Base-by-base conservation (phyloP, 2,113 vertebrate genomes). In the Misgurnus mizolepis region DNA sequence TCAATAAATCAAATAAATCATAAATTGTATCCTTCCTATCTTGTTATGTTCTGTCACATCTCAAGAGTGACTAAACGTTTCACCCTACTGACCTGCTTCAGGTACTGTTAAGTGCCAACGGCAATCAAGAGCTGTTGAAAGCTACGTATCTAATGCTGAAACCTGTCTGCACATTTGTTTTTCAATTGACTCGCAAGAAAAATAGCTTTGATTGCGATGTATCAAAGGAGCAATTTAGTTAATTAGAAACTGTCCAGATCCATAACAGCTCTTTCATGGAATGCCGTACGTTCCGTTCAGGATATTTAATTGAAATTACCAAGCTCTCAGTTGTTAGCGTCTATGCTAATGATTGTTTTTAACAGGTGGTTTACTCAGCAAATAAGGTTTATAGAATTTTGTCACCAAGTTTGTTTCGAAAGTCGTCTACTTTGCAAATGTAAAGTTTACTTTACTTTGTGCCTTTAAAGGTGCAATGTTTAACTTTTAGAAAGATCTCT, bases 221-320 rank as follows among this genome's bases (percentile, higher is more conserved):
- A 40, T 41, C 43, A 49, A 68, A 75, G 27, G 55, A 53, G 64
- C 79, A 81, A 60, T 81, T 81, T 39, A 40, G 71, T 61, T 74
- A 56, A 75, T 73, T 22, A 41, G 47, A 41, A 76, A 39, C 27
- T 66, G 61, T 66, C 27, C 43, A 55, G 49, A 55, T 66, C 40
- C 47, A 22, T 41, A 62, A 22, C 10, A 4, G 40, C 47, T 64
- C 18, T 49, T 27, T 7, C 43, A n/a, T 1, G 0, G 22, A 61
- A 64, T 49, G 72, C n/a, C 5, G 34, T 40, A n/a, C 22, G 40
- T 66, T 40, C 9, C 22, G 39, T 17, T 17, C 60, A 39, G 73
- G 14, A 39, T 34, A 39, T 62, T 76, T 76, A n/a, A 40, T 34
- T 18, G 22, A 64, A 64, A 34, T 49, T 62, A 50, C 41, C n/a